A percentile compares a stretch with the other conserved stretches of the same genome.
Evolutionary conservation across 2,888 invertebrate genomes (phyloP).

Genomic region (Calliphora vomitoria): DNA sequence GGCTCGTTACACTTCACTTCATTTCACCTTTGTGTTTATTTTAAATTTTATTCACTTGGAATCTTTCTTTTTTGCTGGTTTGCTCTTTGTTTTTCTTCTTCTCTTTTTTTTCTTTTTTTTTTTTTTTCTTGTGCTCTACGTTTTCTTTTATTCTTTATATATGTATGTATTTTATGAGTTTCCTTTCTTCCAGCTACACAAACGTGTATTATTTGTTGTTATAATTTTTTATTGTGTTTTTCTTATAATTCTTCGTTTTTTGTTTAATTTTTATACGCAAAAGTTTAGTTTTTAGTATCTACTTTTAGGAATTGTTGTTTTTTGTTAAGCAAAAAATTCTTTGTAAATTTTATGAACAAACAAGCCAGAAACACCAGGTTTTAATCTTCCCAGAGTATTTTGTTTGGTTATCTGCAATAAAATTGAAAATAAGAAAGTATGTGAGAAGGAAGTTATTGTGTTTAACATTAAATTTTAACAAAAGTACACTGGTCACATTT

Average conservation of each 20-base stretch:
- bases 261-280: not conserved
- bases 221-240: constrained; percentile 12
- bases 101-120: no score
- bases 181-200: not conserved
- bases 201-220: not conserved
- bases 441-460: not conserved
- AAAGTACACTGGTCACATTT: constrained; percentile 21
- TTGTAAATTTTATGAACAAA: not conserved
- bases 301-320: constrained; percentile 20
- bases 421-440: constrained; percentile 1
- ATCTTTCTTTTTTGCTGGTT: not conserved
- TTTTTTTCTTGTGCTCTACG: not conserved
- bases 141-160: constrained; percentile 25
- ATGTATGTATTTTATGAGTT: constrained; percentile 21
- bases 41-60: constrained; percentile 38
- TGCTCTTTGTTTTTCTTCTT: constrained; percentile 13
- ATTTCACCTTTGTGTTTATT: constrained; percentile 29
- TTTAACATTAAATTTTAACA: not conserved
- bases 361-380: not conserved
- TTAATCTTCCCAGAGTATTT: not conserved
- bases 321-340: not conserved
- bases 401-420: constrained; percentile 36
- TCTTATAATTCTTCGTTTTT: not conserved
- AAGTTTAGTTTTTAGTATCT: constrained; percentile 17
- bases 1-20: constrained; percentile 70